These are phyloP conservation scores for Cephus pulcher DNA, from an alignment of 2,888 invertebrate species.

Conservation along the genomic window DNA sequence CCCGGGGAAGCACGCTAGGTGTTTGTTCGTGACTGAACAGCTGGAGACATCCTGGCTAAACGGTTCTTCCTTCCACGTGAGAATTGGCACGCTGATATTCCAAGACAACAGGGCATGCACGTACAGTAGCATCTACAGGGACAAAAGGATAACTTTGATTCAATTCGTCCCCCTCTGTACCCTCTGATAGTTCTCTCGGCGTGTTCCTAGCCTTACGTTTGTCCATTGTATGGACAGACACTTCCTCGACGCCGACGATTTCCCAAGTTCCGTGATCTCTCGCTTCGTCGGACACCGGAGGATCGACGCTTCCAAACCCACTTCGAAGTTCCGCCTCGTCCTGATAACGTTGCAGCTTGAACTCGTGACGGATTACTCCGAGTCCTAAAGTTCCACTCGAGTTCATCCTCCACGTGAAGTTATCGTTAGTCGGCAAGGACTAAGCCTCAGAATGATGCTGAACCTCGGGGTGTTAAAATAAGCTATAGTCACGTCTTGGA, in stretches of 20 bases:
- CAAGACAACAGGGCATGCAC: background rate
- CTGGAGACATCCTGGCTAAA: background rate
- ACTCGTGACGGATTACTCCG: background rate
- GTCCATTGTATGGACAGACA: background rate
- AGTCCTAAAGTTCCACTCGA: background rate
- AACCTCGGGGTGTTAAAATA: background rate
- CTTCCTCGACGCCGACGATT: background rate
- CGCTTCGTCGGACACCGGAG: background rate
- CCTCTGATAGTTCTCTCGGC: background rate
- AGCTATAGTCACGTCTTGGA: background rate
- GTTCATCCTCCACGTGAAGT: background rate
- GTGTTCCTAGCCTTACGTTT: background rate
- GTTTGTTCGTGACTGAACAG: constrained; percentile 38
- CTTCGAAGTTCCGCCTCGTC: background rate
- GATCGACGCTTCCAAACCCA: background rate
- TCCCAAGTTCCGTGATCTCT: background rate
- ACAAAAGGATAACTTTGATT: constrained; percentile 15
- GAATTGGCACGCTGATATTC: background rate
- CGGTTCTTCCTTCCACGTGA: background rate
- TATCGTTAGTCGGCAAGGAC: background rate
- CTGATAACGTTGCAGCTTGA: background rate
- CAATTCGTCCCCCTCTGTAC: constrained; percentile 1
- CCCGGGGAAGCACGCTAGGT: background rate
- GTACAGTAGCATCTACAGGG: constrained; percentile 1
- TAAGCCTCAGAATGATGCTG: background rate